Evolutionary conservation across 2,888 invertebrate genomes (phyloP), one percentile per base, ranked within the genome.

Genomic region (Sacculina carcini): DNA sequence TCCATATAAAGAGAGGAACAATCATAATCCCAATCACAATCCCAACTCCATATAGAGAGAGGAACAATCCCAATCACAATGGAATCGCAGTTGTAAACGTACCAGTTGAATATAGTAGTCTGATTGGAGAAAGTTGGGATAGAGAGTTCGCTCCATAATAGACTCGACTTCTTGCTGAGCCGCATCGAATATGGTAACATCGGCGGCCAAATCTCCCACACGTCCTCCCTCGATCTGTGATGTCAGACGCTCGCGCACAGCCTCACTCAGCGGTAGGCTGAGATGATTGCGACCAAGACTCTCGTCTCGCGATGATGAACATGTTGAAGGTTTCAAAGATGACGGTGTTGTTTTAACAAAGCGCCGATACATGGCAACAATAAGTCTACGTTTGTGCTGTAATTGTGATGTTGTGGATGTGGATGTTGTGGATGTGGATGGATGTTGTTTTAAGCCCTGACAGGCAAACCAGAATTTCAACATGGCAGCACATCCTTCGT

Each of bases 51-150:
- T n/a, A n/a, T n/a, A n/a, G n/a, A n/a, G n/a, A n/a, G n/a, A n/a
- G n/a, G n/a, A n/a, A n/a, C n/a, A n/a, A n/a, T n/a, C n/a, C n/a
- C n/a, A n/a, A n/a, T n/a, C n/a, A n/a, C n/a, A n/a, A n/a, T n/a
- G n/a, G n/a, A n/a, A n/a, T n/a, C n/a, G n/a, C n/a, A n/a, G n/a
- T n/a, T n/a, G n/a, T n/a, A n/a, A n/a, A n/a, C n/a, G 57, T 49
- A 67, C 61, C 60, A 65, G 63, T 56, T 65, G 61, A 54, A 90
- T 77, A 72, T 90, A 92, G 66, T 83, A 75, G 62, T 90, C 89
- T 60, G 89, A 89, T 60, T 79, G 79, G 58, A 94, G 74, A 69
- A 94, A 94, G 67, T 84, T 79, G 53, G 82, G 83, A 70, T 92
- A 92, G 55, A 84, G 81, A 54, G 84, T 80, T 64, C 79, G 78